Evolutionary conservation across 1,140 invertebrate genomes (phyloP).

Genomic region (Agrilus planipennis): DNA sequence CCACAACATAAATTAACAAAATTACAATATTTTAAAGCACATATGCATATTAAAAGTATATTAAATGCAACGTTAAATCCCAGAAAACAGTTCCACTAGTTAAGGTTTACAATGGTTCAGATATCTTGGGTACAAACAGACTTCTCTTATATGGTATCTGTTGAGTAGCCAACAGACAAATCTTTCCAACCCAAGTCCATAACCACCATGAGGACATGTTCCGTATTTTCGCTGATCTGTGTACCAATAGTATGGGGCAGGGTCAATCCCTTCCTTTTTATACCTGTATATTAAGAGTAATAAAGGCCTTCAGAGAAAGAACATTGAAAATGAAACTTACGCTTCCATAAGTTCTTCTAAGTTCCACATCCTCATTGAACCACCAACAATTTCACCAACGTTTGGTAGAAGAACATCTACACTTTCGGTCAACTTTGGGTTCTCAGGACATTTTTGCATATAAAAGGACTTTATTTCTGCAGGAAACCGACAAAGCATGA

Average conservation of each 20-base stretch:
- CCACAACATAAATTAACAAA: no score
- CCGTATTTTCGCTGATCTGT: constrained; percentile 96
- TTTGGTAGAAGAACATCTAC: constrained; percentile 94
- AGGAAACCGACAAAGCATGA: constrained; percentile 91
- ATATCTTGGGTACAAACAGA: constrained; percentile 93
- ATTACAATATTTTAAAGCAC: no score
- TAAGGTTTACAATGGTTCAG: constrained; percentile 88
- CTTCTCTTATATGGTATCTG: constrained; percentile 93
- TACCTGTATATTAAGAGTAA: constrained; percentile 45
- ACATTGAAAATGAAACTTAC: constrained; percentile 18
- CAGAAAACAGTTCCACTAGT: no score
- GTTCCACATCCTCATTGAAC: constrained; percentile 97
- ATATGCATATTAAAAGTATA: no score
- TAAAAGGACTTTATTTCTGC: constrained; percentile 97
- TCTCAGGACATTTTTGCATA: constrained; percentile 83
- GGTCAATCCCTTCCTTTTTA: constrained; percentile 78
- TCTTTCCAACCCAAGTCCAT: constrained; percentile 92
- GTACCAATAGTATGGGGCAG: constrained; percentile 97
- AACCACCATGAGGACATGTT: constrained; percentile 92
- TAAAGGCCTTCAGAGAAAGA: constrained; percentile 4
- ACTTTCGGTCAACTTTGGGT: constrained; percentile 83
- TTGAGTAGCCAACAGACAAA: constrained; percentile 96
- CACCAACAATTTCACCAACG: constrained; percentile 99
- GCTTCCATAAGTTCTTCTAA: constrained; percentile 76
- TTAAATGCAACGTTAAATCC: no score